Evolutionary conservation across 2,888 invertebrate genomes (phyloP).

Genomic region (Neria commutata): DNA sequence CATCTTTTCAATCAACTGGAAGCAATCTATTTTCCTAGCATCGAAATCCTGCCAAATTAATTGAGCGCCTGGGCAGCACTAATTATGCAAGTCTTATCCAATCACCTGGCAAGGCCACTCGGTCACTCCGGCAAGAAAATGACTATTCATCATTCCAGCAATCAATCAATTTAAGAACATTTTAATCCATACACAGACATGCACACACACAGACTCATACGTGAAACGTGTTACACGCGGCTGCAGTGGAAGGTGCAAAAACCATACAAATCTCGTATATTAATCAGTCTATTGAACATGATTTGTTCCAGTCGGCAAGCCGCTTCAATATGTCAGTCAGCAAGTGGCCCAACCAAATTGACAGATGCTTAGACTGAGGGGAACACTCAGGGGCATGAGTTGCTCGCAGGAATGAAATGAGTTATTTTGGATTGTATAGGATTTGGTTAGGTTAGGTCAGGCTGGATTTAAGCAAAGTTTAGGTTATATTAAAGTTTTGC

Average conservation of each 20-base stretch:
- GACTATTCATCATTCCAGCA: conserved; percentile 56
- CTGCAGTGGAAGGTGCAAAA: conserved; percentile 28
- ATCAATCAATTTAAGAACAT: conserved; percentile 57
- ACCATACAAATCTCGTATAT: conserved; percentile 42
- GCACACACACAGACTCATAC: too few relatives aligned
- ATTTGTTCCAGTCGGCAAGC: conserved; percentile 42
- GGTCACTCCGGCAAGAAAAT: conserved; percentile 29
- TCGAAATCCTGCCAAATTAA: conserved; percentile 36
- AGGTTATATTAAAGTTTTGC: too few relatives aligned
- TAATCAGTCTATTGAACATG: conserved; percentile 55
- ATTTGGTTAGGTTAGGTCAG: too few relatives aligned
- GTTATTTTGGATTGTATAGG: too few relatives aligned
- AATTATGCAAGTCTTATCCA: conserved; percentile 40
- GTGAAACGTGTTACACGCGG: conserved; percentile 49
- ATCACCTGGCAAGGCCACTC: conserved; percentile 25
- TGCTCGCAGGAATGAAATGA: too few relatives aligned
- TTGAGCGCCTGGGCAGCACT: conserved; percentile 44
- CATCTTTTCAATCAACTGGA: background rate
- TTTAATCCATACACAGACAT: conserved; percentile 56
- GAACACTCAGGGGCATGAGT: too few relatives aligned
- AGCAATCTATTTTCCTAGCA: conserved; percentile 3
- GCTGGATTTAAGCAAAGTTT: too few relatives aligned
- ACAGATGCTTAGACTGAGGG: background rate
- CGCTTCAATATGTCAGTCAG: conserved; percentile 14
- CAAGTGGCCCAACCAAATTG: background rate